Conservation (phyloP, 2,113 vertebrate species). For the Elachura formosa region DNA sequence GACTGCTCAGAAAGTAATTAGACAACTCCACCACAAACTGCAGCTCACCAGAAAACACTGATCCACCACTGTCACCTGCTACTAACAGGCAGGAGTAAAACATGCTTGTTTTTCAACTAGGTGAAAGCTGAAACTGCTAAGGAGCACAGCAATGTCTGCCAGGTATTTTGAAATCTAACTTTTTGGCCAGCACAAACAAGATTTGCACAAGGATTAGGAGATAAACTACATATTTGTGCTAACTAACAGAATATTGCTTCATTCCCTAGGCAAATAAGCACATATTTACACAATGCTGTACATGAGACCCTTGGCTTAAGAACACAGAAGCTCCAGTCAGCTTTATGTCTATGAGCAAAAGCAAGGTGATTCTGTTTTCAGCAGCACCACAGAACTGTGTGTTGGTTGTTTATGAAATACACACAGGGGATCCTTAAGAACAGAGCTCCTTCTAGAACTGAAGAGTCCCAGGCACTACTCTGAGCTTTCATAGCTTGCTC, state of each 20-base stretch:
- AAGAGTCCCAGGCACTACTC: neutral
- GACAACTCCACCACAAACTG: neutral
- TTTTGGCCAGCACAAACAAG: constrained; percentile 12
- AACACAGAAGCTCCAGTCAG: neutral
- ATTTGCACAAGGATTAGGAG: constrained; percentile 36
- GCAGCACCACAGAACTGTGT: neutral
- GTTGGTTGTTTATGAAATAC: neutral
- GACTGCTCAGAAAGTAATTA: neutral
- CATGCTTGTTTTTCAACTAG: neutral
- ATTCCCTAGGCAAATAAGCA: neutral
- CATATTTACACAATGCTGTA: constrained; percentile 5
- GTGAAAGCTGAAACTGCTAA: neutral
- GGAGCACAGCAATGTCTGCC: neutral
- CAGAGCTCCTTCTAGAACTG: neutral
- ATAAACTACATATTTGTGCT: constrained; percentile 7
- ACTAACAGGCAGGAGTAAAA: neutral
- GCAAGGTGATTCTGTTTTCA: neutral
- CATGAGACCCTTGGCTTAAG: neutral
- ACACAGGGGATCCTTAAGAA: neutral
- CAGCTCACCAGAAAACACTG: neutral
- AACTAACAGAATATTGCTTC: constrained; percentile 22
- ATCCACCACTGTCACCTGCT: neutral
- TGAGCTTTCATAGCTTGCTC: neutral
- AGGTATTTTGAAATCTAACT: constrained; percentile 25
- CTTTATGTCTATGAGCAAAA: neutral